A percentile compares a stretch with the other conserved stretches of the same genome.
Evolutionary conservation across 2,797 vertebrate species (phyloP).

Genomic region (Crocidura indochinensis): DNA sequence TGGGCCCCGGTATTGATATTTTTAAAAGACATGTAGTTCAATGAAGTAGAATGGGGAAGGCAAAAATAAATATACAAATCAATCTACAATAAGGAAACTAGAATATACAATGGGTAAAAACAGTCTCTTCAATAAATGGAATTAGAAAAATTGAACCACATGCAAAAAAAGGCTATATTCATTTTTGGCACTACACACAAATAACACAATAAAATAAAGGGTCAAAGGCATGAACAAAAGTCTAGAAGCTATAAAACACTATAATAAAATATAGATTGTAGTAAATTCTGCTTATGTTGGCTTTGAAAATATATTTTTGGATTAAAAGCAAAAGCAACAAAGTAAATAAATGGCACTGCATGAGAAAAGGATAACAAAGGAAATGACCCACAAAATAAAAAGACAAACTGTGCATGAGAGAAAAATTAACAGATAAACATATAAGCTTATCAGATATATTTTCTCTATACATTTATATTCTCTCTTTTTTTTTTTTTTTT

Average conservation of each 20-base stretch:
- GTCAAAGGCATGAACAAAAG: background rate
- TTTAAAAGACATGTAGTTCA: background rate
- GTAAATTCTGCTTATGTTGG: background rate
- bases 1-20: background rate
- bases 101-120: background rate
- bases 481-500: too few relatives aligned
- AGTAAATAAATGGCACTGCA: background rate
- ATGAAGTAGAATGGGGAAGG: background rate
- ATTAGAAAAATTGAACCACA: background rate
- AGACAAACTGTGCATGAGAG: background rate
- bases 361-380: background rate
- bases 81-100: background rate
- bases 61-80: background rate
- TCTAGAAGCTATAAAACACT: background rate
- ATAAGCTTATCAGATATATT: background rate
- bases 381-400: background rate
- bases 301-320: background rate
- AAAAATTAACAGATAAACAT: background rate
- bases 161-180: too few relatives aligned
- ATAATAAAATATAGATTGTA: background rate
- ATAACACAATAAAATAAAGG: background rate
- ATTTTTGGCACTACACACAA: background rate
- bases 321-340: constrained; percentile 20
- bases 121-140: background rate
- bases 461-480: background rate